Evolutionary conservation across 2,888 invertebrate genomes (phyloP).

Genomic region (Lasioglossum leucozonium): DNA sequence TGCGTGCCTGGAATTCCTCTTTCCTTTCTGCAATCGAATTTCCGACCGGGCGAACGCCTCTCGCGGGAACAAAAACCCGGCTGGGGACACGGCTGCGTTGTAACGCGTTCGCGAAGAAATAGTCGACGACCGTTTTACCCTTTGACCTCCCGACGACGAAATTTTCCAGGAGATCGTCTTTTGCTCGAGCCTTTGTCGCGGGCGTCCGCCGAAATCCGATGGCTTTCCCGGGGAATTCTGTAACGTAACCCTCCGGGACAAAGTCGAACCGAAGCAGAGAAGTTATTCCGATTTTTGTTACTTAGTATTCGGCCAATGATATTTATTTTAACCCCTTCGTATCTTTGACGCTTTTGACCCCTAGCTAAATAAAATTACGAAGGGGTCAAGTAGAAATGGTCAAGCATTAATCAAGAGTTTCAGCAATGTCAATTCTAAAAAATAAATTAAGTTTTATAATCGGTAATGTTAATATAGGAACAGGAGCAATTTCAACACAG

Average conservation of each 20-base stretch:
- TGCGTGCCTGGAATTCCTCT: conserved; percentile 70
- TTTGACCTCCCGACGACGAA: not conserved
- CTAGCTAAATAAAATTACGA: no score
- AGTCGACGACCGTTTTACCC: not conserved
- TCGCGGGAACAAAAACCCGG: not conserved
- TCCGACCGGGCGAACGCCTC: conserved; percentile 16
- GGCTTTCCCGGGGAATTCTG: not conserved
- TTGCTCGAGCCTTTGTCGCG: not conserved
- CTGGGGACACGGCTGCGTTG: not conserved
- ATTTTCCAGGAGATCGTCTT: not conserved
- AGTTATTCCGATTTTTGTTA: not conserved
- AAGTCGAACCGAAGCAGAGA: not conserved
- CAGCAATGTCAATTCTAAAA: no score
- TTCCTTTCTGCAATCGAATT: conserved; percentile 56
- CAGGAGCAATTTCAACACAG: no score
- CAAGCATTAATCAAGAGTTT: not conserved
- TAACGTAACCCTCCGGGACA: not conserved
- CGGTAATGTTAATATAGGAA: no score
- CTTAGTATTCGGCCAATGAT: no score
- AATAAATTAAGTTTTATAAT: no score
- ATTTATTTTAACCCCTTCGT: no score
- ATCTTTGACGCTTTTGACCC: no score
- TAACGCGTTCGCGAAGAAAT: not conserved
- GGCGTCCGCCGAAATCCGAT: not conserved
- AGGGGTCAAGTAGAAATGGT: not conserved